Evolutionary conservation across 2,797 vertebrate species (phyloP).

Genomic region (Syncerus caffer): DNA sequence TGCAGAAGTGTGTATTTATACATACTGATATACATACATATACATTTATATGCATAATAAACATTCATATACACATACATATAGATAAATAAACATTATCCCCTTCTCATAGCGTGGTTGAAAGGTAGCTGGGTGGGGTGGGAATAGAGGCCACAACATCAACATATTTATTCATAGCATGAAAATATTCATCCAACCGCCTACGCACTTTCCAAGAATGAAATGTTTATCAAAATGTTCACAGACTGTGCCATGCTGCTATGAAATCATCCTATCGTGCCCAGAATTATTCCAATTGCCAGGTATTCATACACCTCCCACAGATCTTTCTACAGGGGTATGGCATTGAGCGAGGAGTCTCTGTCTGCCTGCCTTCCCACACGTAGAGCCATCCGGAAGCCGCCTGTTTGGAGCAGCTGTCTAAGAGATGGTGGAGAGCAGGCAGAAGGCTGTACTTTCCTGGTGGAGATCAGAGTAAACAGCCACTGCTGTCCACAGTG

Average conservation of each 20-base stretch:
- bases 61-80: not conserved
- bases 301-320: conserved; percentile 66
- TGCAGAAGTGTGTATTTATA: not conserved
- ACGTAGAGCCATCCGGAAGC: not conserved
- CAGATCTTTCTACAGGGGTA: conserved; percentile 30
- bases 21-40: not conserved
- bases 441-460: not conserved
- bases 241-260: conserved; percentile 54
- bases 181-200: conserved; percentile 11
- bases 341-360: conserved; percentile 52
- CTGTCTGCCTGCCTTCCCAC: not conserved
- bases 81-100: not conserved
- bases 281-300: conserved; percentile 69
- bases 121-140: not conserved
- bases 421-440: not conserved
- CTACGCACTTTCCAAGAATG: conserved; percentile 43
- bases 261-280: conserved; percentile 59
- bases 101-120: not conserved
- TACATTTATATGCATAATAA: not conserved
- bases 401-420: not conserved
- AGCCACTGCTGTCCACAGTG: fast-evolving
- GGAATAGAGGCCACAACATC: not conserved
- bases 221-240: conserved; percentile 70
- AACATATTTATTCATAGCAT: conserved; percentile 56
- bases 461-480: not conserved